phyloP scores from a whole-genome alignment of 2,113 vertebrate species.

The Notarius lentiginosus region DNA sequence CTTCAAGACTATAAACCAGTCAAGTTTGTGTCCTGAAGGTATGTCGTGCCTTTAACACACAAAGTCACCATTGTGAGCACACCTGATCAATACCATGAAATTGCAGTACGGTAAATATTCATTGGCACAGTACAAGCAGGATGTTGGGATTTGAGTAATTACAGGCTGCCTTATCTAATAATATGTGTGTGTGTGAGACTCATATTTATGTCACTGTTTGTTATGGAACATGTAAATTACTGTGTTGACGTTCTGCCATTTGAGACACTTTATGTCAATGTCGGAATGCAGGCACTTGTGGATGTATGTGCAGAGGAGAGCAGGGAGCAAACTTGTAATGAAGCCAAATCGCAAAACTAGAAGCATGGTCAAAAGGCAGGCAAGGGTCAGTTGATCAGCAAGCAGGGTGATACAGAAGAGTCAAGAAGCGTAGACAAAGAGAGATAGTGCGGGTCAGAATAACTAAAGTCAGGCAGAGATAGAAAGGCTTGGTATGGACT shows the following conservation, averaged over 20 bases:
- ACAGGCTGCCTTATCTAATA: constrained; percentile 24
- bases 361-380: no score
- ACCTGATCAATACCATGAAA: background rate
- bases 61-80: constrained; percentile 10
- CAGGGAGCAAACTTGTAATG: no score
- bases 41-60: constrained; percentile 1
- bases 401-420: no score
- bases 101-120: background rate
- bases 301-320: no score
- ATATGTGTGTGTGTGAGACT: background rate
- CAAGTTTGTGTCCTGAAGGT: background rate
- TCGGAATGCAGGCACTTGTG: no score
- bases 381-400: no score
- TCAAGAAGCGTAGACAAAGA: no score
- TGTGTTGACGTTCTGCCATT: constrained; percentile 1
- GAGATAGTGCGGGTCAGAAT: no score
- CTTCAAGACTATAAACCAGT: constrained; percentile 2
- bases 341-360: no score
- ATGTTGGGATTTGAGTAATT: constrained; percentile 23
- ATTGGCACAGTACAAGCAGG: background rate
- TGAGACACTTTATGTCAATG: background rate
- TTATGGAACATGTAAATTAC: constrained; percentile 27
- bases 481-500: no score
- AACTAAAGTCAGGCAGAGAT: no score
- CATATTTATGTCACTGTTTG: constrained; percentile 17